Evolutionary conservation across 2,113 vertebrate genomes (phyloP), one percentile per base, ranked within the genome.

Genomic region (Aythya baeri): DNA sequence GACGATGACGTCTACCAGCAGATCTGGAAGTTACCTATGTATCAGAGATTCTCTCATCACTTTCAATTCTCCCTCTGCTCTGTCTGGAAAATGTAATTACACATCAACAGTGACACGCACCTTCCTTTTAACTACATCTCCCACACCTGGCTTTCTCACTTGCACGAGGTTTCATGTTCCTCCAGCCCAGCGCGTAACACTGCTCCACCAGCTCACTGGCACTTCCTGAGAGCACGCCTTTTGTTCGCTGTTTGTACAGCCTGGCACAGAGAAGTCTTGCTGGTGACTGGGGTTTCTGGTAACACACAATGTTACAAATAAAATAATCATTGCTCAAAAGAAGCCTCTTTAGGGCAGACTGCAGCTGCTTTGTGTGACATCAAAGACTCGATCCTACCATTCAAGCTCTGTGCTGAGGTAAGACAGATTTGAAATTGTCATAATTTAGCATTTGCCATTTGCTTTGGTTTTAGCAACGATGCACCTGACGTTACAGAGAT

Each of bases 151-250:
- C 41, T 82, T 70, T 74, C 52, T 46, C 34, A 49, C 34, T 41
- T 9, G 26, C 34, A 31, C 17, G 13, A 50, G 31, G 65, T 36
- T 77, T 54, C n/a, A 3, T 3, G 7, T 54, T 79, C 46, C 36
- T 79, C 36, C 25, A 27, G 54, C 0, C 1, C 31, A 18, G 50
- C 21, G 15, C 7, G 6, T 46, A 20, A 22, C 2, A 20, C 11
- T 5, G 1, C 23, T 36, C 0, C 0, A 16, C 3, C 0, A 0
- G 52, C 29, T 68, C 36, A 23, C 54, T 4, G 34, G 38, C n/a
- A 8, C 29, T 3, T 34, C 70, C 61, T 21, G 13, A 2, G 26
- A 59, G n/a, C 25, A 2, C 2, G 6, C 9, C 36, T 43, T 32
- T 73, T n/a, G 17, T 38, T 73, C 43, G 10, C 12, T 55, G 17